Base-by-base conservation (phyloP, 2,113 vertebrate species). In the Benthochromis sp. region DNA sequence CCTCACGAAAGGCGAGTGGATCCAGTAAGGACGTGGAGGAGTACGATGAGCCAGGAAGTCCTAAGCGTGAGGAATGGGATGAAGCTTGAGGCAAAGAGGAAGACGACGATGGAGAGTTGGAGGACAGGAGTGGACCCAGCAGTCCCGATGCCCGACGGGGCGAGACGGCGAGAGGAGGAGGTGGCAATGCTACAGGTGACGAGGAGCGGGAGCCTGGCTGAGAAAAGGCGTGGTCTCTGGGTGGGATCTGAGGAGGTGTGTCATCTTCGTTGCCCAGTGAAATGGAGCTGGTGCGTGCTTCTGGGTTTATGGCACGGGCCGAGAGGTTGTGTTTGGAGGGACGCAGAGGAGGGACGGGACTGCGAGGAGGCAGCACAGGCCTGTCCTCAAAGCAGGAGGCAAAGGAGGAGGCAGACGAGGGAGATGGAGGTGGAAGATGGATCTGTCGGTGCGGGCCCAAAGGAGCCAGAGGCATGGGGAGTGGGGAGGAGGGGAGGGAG, bases 171-270 rank as follows among this genome's bases (percentile, higher is more conserved):
- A 97, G 89, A 94, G 0, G 98, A 95, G 95, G 98, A 93, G 95
- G 99, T 69, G 94, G 98, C 97, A 93, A 97, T 96, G 90, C 96
- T 96, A 91, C 95, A 27, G 96, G 95, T 54, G 93, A 83, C 31
- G 92, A 98, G 11, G 98, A 98, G 83, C 99, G 96, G 0, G 99
- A 99, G 31, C 96, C 96, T 4, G 98, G 98, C 90, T 98, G 98
- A 0, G 98, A 99, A 69, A 93, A 92, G 50, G 97, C 97, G 16
- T 96, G 96, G 88, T 99, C 98, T 57, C 98, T 96, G 1, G 99
- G 99, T 0, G 99, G 99, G 50, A 99, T 96, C 84, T 97, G 97
- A 13, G 99, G 98, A 0, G 99, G 98, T 0, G 87, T 90, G 89
- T 94, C 92, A 12, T 97, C 97, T 6, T 97, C 96, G 47, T 98